Evolutionary conservation across 2,888 invertebrate species (phyloP).

Genomic region (Pachliopta kotzebuea): DNA sequence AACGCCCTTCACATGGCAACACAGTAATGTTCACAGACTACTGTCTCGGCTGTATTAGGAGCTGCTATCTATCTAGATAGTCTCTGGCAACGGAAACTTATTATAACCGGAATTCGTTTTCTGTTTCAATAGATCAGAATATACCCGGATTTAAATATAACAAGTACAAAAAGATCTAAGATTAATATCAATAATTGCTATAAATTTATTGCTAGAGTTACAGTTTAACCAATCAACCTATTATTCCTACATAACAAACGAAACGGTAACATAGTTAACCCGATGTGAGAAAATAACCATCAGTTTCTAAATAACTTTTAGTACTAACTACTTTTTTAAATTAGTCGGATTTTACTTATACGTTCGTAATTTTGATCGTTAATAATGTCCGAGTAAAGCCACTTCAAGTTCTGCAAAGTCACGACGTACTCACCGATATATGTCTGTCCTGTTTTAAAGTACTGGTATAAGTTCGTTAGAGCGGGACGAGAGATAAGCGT

Average conservation of each 20-base stretch:
- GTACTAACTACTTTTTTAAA: conserved; percentile 46
- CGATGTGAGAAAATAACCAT: conserved; percentile 41
- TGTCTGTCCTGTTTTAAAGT: conserved; percentile 53
- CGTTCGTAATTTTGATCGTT: conserved; percentile 64
- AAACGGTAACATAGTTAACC: conserved; percentile 49
- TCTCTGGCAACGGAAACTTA: too few relatives aligned
- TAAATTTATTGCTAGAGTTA: conserved; percentile 51
- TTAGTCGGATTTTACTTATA: conserved; percentile 53
- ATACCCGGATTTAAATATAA: too few relatives aligned
- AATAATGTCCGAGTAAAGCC: conserved; percentile 65
- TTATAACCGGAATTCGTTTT: too few relatives aligned
- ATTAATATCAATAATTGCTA: conserved; percentile 37
- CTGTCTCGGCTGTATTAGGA: too few relatives aligned
- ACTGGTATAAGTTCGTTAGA: conserved; percentile 43
- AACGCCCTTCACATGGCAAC: too few relatives aligned
- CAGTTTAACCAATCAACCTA: conserved; percentile 52
- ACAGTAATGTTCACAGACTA: too few relatives aligned
- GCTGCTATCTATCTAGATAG: too few relatives aligned
- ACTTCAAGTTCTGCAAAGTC: conserved; percentile 73
- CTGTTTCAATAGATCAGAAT: too few relatives aligned
- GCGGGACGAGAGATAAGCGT: conserved; percentile 52
- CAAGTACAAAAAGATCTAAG: background rate
- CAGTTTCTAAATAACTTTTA: conserved; percentile 28
- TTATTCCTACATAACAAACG: conserved; percentile 52
- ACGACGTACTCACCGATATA: conserved; percentile 42